Percentiles rank a stretch among this genome's conserved stretches.
Evolutionary conservation across 2,113 vertebrate genomes (phyloP).

Genomic region (Dipodomys ordii): DNA sequence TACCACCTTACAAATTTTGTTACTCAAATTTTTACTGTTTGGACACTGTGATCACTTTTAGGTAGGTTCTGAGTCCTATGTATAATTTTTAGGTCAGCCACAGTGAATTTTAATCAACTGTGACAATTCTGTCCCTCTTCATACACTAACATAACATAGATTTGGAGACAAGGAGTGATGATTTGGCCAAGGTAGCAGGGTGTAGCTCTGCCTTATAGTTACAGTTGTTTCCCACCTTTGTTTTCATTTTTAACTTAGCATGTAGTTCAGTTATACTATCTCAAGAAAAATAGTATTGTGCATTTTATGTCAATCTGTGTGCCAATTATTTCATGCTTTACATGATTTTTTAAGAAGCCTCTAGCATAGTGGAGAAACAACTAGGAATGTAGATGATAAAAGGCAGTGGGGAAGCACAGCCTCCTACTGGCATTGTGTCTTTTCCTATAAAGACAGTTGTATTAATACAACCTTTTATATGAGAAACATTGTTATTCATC

Average conservation of each 20-base stretch:
- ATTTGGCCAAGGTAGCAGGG: neutral
- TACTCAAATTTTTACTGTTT: neutral
- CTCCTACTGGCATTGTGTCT: neutral
- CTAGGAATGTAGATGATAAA: neutral
- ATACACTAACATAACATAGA: neutral
- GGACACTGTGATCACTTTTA: neutral
- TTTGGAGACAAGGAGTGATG: neutral
- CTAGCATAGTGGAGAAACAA: neutral
- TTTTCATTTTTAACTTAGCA: slow-evolving; percentile 38
- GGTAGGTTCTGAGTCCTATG: neutral
- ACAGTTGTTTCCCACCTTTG: neutral
- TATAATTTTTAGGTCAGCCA: neutral
- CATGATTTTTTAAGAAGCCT: neutral
- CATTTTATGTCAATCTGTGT: neutral
- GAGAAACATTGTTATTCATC: neutral
- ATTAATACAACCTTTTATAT: neutral
- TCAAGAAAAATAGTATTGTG: slow-evolving; percentile 40
- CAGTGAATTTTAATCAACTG: neutral
- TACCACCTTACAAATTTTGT: neutral
- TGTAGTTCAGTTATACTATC: neutral
- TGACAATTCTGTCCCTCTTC: neutral
- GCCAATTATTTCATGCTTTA: neutral
- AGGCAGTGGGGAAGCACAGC: too few relatives aligned
- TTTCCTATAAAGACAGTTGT: neutral
- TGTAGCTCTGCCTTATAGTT: neutral